Base-by-base conservation (phyloP, 2,113 vertebrate species). In the Sinosuthora webbiana region DNA sequence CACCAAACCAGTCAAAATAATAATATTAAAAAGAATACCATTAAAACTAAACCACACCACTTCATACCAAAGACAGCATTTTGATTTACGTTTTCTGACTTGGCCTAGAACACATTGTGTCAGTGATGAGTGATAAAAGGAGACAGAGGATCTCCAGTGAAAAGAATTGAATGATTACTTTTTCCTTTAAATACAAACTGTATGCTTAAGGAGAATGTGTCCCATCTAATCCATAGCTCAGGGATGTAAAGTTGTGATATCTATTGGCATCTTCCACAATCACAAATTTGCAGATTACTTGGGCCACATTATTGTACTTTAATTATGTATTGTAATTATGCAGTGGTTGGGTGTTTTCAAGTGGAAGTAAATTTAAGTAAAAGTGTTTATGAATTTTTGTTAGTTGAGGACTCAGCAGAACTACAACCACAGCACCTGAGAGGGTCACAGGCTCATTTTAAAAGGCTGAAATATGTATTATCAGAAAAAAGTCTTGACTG, bases 101-200 rank as follows among this genome's bases (percentile, higher is more conserved):
- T 96, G 73, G 84, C 24, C 74, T 84, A 63, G 60, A 95, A 93
- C 69, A 50, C 87, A 60, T 62, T 37, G 52, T 80, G 22, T 90
- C 76, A 94, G 49, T 67, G 45, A 52, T 79, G 59, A 93, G 35
- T 63, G 79, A 49, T 89, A 92, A 97, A 97, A 96, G 79, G 52
- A 86, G 71, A 87, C 21, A 76, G 35, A 59, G 87, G 53, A n/a
- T 94, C 39, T 96, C 19, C 89, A n/a, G 50, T 74, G 75, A 96
- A 94, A 94, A 97, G 4, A 55, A 79, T 31, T 75, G 44, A 94
- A 92, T 83, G 27, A n/a, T 65, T 87, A 73, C 37, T 45, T 92
- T 95, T 97, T 90, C 85, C 59, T 62, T 90, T 92, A 90, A 94
- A 87, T 59, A 92, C 33, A 81, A 95, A 89, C 65, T 96, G 74